Evolutionary conservation across 1,140 invertebrate species (phyloP), one percentile per base, ranked within the genome.

Genomic region (Drosophila aff.): DNA sequence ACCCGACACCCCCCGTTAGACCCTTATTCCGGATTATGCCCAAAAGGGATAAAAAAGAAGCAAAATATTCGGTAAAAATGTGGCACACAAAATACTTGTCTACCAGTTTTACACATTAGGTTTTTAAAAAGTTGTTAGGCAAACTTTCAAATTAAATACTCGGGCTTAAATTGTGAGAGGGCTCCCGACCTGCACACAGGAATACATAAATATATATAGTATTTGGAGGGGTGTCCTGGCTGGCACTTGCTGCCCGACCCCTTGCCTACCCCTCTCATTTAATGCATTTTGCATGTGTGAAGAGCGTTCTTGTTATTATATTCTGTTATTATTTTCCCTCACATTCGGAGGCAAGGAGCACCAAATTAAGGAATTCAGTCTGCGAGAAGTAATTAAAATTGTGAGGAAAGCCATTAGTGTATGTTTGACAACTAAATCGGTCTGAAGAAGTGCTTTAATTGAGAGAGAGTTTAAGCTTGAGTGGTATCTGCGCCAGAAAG

Each of bases 141-240:
- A 86, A 85, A 86, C 83, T 86, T 86, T 79, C 63, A 86, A 86
- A 87, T 82, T 79, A 86, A 86, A 86, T 76, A 72, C 66, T 50
- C 60, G 16, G 69, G 76, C 71, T 82, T 79, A 87, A 79, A 86
- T 67, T 79, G 66, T 79, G 79, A 71, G 64, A 75, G 72, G 79
- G 36, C 73, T 73, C 63, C 71, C 62, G 59, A 73, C 53, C 38
- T 18, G 55, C 49, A 44, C 43, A 47, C 33, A 33, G 10, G 16
- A 21, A 41, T 18, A 15, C 26, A 40, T 43, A 53, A 21, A 21
- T 38, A 41, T 16, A 26, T 43, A 36, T 36, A 49, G 46, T 16
- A 31, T 74, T 49, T 23, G 5, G 16, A 43, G 38, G 49, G 31
- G 49, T 66, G 67, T 67, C 63, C 72, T 61, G 72, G 41, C 76